Percentiles rank a stretch among this genome's conserved stretches.
Conservation (phyloP, 2,113 vertebrate genomes). For the Neoarius graeffei region DNA sequence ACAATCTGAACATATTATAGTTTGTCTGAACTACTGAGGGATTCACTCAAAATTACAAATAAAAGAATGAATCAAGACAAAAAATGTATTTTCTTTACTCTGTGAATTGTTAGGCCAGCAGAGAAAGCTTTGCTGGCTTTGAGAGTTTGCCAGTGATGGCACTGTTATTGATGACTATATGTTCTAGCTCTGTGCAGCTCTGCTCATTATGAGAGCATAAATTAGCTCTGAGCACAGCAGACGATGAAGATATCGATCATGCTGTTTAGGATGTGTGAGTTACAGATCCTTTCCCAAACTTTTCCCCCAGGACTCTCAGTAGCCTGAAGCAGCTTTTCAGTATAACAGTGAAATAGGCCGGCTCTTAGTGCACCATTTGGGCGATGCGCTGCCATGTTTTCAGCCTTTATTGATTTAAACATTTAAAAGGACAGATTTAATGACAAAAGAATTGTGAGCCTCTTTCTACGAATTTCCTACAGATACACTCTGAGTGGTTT, state of each 20-base stretch:
- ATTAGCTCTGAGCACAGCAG: slow-evolving; percentile 47
- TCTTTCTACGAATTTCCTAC: neutral
- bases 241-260: slow-evolving; percentile 53
- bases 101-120: neutral
- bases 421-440: slow-evolving; percentile 36
- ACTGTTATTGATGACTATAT: slow-evolving; percentile 50
- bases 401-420: slow-evolving; percentile 31
- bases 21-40: neutral
- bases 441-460: slow-evolving; percentile 2
- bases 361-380: neutral
- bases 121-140: neutral
- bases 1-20: neutral
- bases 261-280: slow-evolving; percentile 24
- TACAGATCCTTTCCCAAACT: slow-evolving; percentile 18
- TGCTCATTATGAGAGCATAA: slow-evolving; percentile 50
- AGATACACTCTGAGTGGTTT: slow-evolving; percentile 10
- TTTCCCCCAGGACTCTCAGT: slow-evolving; percentile 17
- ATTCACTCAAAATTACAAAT: neutral
- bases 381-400: neutral
- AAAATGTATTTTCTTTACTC: neutral
- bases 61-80: neutral
- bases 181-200: slow-evolving; percentile 31
- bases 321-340: slow-evolving; percentile 20
- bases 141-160: slow-evolving; percentile 40
- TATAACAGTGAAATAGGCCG: slow-evolving; percentile 4